phyloP scores from a whole-genome alignment of 2,113 vertebrate species.

The Macrotis lagotis region DNA sequence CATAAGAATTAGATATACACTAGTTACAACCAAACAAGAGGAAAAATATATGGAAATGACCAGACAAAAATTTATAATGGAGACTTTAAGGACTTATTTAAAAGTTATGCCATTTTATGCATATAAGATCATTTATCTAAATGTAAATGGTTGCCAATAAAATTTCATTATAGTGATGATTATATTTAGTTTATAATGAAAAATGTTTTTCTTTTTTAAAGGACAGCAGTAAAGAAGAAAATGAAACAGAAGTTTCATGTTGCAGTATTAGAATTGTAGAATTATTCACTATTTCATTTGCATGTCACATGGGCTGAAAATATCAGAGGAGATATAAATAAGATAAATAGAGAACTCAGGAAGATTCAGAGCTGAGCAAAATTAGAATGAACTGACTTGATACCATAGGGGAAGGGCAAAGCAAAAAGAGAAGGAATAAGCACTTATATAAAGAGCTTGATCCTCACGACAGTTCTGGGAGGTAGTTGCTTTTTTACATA shows the following conservation, averaged over 20 bases:
- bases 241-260: neutral
- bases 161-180: neutral
- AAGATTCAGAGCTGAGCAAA: neutral
- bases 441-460: neutral
- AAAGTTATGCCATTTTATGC: neutral
- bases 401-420: neutral
- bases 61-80: neutral
- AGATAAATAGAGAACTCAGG: neutral
- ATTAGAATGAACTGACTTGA: neutral
- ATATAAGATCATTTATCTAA: neutral
- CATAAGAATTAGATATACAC: neutral
- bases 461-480: neutral
- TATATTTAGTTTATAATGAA: neutral
- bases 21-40: neutral
- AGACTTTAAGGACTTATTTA: neutral
- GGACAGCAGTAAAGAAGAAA: neutral
- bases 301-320: neutral
- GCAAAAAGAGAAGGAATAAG: neutral
- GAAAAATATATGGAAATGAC: neutral
- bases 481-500: neutral
- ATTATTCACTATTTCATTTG: neutral
- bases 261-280: neutral
- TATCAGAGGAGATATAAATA: neutral
- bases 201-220: neutral
- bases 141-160: neutral